Base-by-base conservation (phyloP, 2,888 invertebrate species). In the Blastobasis adustella region DNA sequence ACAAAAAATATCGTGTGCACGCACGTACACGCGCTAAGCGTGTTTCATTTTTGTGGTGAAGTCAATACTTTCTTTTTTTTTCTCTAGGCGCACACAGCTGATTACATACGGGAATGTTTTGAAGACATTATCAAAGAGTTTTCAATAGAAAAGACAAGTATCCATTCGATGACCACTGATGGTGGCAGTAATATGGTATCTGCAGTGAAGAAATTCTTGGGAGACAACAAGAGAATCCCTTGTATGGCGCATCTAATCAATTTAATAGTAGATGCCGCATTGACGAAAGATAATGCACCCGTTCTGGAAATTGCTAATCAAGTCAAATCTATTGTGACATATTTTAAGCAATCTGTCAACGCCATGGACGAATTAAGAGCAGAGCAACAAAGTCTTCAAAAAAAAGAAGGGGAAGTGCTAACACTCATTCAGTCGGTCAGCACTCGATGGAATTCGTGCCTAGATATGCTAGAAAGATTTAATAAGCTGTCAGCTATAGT, bases 311-410 rank as follows among this genome's bases (percentile, higher is more conserved):
- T n/a, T n/a, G 39, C 49, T 50, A 59, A 69, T 62, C 65, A 57
- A 6, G 60, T 70, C 57, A 67, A 67, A 67, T 40, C 54, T 49
- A 67, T 67, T 59, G 67, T 70, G 49, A 68, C 67, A n/a, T n/a
- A n/a, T n/a, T n/a, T n/a, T n/a, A n/a, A n/a, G n/a, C n/a, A n/a
- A n/a, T 64, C 65, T 37, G 64, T 67, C 41, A 66, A 62, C 45
- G 65, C 68, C 38, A 64, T 63, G 65, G 67, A 69, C 49, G 52
- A 67, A 55, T 63, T 69, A 56, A 52, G 64, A 65, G 57, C 65
- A 51, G 61, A 65, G n/a, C n/a, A n/a, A n/a, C n/a, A n/a, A n/a
- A n/a, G n/a, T n/a, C n/a, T 49, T 52, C 55, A 54, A 41, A 46
- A 46, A 65, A 67, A 66, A 68, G 58, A 61, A 54, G 60, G 55